Percentiles rank a stretch among this genome's conserved stretches.
Evolutionary conservation across 2,113 vertebrate species (phyloP).

Genomic region (Merops nubicus): DNA sequence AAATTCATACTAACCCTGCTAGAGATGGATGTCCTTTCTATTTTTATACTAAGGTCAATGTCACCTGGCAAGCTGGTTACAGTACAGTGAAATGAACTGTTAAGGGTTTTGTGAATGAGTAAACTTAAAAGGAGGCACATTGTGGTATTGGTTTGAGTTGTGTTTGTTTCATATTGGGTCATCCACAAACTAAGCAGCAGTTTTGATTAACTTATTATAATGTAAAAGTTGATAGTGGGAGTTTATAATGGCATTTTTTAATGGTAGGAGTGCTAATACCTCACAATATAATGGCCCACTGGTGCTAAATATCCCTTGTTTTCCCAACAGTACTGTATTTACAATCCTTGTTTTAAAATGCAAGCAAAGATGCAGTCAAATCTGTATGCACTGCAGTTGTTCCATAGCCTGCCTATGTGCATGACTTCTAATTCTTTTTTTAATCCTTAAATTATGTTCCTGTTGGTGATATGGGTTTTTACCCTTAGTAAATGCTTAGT

Average conservation of each 20-base stretch:
- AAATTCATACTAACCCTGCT: conserved; percentile 19
- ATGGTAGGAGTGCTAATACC: background rate
- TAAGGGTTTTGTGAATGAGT: conserved; percentile 50
- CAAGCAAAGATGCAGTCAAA: background rate
- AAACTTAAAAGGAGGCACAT: conserved; percentile 1
- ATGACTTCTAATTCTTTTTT: background rate
- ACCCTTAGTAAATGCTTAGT: background rate
- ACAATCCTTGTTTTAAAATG: background rate
- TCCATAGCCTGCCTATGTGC: background rate
- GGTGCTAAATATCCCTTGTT: background rate
- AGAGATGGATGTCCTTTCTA: conserved; percentile 34
- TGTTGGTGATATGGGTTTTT: background rate
- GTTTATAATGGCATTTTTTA: background rate
- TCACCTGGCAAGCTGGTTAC: conserved; percentile 39
- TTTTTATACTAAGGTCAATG: conserved; percentile 54
- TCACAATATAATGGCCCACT: background rate
- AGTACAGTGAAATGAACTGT: conserved; percentile 25
- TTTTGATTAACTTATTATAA: background rate
- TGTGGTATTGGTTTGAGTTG: background rate
- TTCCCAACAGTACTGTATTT: background rate
- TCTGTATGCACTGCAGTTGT: background rate
- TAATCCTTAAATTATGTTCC: background rate
- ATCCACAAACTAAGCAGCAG: background rate
- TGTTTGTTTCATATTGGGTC: background rate
- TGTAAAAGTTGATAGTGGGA: background rate